A percentile compares a stretch with the other conserved stretches of the same genome.
Evolutionary conservation across 1,140 invertebrate genomes (phyloP).

Genomic region (Pseudomyrmex cubaensis): DNA sequence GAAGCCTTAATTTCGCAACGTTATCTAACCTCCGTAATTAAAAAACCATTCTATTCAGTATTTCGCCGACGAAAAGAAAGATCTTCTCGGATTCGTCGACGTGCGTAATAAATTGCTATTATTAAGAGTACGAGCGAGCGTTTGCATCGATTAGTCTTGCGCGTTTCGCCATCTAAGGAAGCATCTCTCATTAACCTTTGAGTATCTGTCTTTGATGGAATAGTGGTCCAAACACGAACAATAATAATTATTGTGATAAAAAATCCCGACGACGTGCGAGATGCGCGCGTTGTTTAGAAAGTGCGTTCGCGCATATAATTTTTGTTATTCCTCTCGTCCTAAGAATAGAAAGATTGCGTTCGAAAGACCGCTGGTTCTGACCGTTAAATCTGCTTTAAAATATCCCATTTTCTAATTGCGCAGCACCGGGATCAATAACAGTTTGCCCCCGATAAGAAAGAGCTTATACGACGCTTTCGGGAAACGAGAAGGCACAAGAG

Average conservation of each 20-base stretch:
- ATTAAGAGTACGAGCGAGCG: conserved; percentile 45
- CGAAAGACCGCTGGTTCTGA: not conserved
- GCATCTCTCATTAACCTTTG: conserved; percentile 53
- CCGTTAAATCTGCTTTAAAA: conserved; percentile 10
- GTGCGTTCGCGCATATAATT: not conserved
- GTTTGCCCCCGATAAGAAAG: conserved; percentile 29
- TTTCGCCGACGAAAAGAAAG: not conserved
- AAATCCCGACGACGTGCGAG: not conserved
- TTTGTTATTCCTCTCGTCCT: not conserved
- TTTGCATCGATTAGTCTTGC: conserved; percentile 54
- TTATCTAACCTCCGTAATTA: conserved; percentile 29
- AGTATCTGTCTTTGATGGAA: conserved; percentile 43
- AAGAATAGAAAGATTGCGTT: not conserved
- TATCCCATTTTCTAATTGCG: conserved; percentile 3
- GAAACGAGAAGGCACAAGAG: not conserved
- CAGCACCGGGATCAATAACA: conserved; percentile 28
- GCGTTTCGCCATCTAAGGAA: conserved; percentile 45
- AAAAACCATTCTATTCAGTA: conserved; percentile 25
- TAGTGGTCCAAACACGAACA: not conserved
- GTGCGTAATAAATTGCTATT: conserved; percentile 52
- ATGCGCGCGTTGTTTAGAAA: too few relatives aligned
- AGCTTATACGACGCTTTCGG: not conserved
- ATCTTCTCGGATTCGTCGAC: conserved; percentile 19
- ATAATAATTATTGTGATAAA: not conserved
- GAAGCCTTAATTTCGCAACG: not conserved